A percentile compares a stretch with the other conserved stretches of the same genome.
Conservation (phyloP, 1,140 invertebrate genomes). For the Maconellicoccus hirsutus region DNA sequence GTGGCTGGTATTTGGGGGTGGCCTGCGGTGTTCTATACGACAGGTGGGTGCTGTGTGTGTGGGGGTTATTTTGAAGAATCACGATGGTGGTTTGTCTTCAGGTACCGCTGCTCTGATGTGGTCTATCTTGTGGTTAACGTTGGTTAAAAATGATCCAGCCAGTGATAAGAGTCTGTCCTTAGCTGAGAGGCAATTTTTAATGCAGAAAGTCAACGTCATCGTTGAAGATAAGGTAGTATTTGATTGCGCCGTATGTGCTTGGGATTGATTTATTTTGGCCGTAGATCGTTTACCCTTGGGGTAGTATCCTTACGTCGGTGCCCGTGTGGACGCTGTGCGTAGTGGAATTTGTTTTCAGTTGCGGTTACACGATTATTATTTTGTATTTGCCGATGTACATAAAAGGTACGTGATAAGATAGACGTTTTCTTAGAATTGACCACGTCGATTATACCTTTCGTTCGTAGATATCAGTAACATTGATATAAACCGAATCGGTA, state of each 20-base stretch:
- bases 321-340: not conserved
- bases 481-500: not conserved
- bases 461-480: not conserved
- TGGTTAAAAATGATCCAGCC: not conserved
- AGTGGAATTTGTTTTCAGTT: not conserved
- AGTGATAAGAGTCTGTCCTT: not conserved
- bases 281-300: not conserved
- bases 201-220: not conserved
- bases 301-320: not conserved
- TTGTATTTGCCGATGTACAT: not conserved
- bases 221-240: not conserved
- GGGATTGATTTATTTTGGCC: no score
- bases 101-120: not conserved
- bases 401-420: not conserved
- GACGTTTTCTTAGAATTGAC: no score
- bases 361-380: not conserved
- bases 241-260: no score
- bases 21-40: conserved; percentile 71
- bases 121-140: not conserved
- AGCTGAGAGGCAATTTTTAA: not conserved
- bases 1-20: not conserved
- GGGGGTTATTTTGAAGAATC: no score
- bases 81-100: no score
- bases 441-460: not conserved
- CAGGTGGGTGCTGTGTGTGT: no score